Evolutionary conservation across 2,113 vertebrate genomes (phyloP).

Genomic region (Asarcornis scutulata): DNA sequence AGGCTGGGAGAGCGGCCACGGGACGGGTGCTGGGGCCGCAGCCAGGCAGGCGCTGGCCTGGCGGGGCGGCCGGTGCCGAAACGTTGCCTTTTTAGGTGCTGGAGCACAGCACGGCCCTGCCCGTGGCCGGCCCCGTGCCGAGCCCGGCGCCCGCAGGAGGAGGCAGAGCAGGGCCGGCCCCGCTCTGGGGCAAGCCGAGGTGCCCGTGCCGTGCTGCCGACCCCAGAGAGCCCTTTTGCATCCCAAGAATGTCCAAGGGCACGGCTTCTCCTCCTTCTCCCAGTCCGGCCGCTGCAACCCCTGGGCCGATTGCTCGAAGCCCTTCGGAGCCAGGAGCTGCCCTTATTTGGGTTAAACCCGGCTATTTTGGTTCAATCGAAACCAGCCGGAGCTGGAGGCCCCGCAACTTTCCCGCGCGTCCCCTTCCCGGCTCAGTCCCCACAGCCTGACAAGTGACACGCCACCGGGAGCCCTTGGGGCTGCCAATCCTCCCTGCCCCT

Average conservation of each 20-base stretch:
- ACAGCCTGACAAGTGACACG: not conserved
- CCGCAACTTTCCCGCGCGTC: not conserved
- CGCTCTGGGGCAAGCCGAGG: not conserved
- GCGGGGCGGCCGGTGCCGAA: not conserved
- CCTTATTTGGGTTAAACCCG: constrained; percentile 62
- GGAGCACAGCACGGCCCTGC: constrained; percentile 18
- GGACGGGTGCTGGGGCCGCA: not conserved
- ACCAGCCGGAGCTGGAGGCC: not conserved
- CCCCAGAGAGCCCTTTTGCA: not conserved
- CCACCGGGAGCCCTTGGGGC: not conserved
- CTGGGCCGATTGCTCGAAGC: not conserved
- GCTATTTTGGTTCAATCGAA: constrained; percentile 34
- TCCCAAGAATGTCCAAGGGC: not conserved
- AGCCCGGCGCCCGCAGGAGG: not conserved
- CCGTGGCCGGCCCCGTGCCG: not conserved
- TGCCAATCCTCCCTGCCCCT: not conserved
- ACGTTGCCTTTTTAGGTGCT: constrained; percentile 81
- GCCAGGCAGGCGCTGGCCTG: not conserved
- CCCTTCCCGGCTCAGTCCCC: not conserved
- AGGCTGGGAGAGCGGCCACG: not conserved
- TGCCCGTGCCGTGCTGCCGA: not conserved
- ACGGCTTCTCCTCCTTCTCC: not conserved
- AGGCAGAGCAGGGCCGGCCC: not conserved
- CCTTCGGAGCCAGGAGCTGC: not conserved
- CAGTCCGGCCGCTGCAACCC: not conserved